These are phyloP conservation scores for Elysia chlorotica DNA, from an alignment of 1,140 invertebrate genomes.

Conservation along the genomic window DNA sequence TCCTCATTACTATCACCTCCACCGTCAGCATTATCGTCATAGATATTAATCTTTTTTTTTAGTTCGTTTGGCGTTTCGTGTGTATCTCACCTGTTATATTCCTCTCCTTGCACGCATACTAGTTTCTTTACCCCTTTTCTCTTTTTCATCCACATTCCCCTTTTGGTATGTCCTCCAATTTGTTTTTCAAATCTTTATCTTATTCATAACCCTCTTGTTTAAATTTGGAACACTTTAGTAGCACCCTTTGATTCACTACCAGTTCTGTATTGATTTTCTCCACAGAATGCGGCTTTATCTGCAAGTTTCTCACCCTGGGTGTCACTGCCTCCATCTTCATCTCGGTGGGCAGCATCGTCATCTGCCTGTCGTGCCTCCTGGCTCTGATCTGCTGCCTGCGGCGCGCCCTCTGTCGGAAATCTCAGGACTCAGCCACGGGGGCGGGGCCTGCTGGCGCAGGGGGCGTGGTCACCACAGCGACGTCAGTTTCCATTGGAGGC, in stretches of 20 bases:
- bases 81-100: too few species aligned
- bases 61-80: too few species aligned
- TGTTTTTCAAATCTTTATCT: background rate
- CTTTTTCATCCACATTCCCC: background rate
- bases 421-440: constrained; percentile 28
- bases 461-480: constrained; percentile 31
- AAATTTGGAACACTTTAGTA: background rate
- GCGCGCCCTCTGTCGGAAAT: constrained; percentile 39
- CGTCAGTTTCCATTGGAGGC: too few species aligned
- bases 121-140: background rate
- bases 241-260: background rate
- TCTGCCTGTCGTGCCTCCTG: constrained; percentile 44
- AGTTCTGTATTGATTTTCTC: background rate
- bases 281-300: constrained; percentile 41
- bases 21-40: too few species aligned
- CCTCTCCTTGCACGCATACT: too few species aligned
- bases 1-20: too few species aligned
- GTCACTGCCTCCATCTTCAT: constrained; percentile 52
- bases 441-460: too few species aligned
- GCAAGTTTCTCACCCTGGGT: constrained; percentile 45
- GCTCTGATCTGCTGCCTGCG: constrained; percentile 47
- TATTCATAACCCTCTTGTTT: background rate
- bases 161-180: background rate
- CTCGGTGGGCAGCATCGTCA: constrained; percentile 50
- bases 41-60: too few species aligned